Evolutionary conservation across 2,888 invertebrate genomes (phyloP).

Genomic region (Sialis lutaria): DNA sequence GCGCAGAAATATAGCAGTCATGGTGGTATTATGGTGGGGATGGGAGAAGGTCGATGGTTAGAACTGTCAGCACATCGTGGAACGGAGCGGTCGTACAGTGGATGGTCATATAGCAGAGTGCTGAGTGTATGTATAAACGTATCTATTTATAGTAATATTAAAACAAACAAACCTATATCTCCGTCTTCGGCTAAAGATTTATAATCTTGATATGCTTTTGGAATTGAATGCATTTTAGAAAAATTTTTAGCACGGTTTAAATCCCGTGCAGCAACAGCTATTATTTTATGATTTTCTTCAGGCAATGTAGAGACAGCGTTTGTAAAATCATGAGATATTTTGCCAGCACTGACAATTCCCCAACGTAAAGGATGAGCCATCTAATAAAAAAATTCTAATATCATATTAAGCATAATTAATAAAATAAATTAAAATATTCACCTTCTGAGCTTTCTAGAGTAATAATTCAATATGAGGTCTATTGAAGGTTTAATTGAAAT

Average conservation of each 20-base stretch:
- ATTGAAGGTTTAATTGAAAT: neutral
- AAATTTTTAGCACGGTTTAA: constrained; percentile 56
- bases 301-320: constrained; percentile 46
- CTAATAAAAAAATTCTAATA: neutral
- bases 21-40: no score
- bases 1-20: no score
- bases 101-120: no score
- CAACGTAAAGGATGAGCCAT: constrained; percentile 37
- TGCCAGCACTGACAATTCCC: constrained; percentile 76
- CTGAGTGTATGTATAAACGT: neutral
- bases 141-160: neutral
- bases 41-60: no score
- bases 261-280: constrained; percentile 65
- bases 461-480: neutral
- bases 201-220: constrained; percentile 58
- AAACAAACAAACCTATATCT: constrained; percentile 45
- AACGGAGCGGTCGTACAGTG: no score
- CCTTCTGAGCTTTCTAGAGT: neutral
- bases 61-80: no score
- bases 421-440: no score
- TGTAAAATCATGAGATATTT: constrained; percentile 74
- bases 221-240: constrained; percentile 53
- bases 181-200: constrained; percentile 52
- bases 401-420: neutral
- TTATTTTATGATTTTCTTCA: constrained; percentile 45